These are phyloP conservation scores for Numida meleagris DNA, from an alignment of 2,113 vertebrate genomes.

Conservation along the genomic window DNA sequence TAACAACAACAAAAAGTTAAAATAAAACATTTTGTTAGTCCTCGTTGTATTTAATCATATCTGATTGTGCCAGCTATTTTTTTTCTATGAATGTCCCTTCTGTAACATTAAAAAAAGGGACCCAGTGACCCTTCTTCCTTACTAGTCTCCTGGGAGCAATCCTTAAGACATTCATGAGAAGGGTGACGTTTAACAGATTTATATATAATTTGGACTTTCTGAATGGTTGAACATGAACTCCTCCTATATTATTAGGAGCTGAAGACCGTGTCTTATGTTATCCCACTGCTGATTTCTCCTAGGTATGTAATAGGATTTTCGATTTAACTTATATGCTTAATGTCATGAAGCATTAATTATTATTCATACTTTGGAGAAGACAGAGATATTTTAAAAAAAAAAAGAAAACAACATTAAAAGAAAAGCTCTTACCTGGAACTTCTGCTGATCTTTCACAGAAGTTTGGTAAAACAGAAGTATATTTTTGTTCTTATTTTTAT, in stretches of 20 bases:
- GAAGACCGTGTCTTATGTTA: constrained; percentile 30
- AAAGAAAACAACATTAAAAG: not conserved
- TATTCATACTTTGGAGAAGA: constrained; percentile 34
- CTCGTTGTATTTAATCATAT: not conserved
- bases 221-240: not conserved
- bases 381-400: not conserved
- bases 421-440: constrained; percentile 1
- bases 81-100: not conserved
- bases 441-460: not conserved
- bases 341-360: constrained; percentile 50
- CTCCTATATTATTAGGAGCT: constrained; percentile 28
- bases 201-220: constrained; percentile 20
- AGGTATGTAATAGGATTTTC: constrained; percentile 50
- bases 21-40: not conserved
- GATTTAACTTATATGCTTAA: constrained; percentile 9
- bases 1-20: not conserved
- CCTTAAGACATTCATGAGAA: not conserved
- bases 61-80: not conserved
- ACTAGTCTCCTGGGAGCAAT: not conserved
- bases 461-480: not conserved
- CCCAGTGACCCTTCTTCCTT: not conserved
- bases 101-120: not conserved
- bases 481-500: not conserved
- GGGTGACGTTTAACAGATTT: constrained; percentile 1
- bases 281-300: constrained; percentile 59